Evolutionary conservation across 2,888 invertebrate genomes (phyloP), one percentile per base, ranked within the genome.

Genomic region (Caprella mutica): DNA sequence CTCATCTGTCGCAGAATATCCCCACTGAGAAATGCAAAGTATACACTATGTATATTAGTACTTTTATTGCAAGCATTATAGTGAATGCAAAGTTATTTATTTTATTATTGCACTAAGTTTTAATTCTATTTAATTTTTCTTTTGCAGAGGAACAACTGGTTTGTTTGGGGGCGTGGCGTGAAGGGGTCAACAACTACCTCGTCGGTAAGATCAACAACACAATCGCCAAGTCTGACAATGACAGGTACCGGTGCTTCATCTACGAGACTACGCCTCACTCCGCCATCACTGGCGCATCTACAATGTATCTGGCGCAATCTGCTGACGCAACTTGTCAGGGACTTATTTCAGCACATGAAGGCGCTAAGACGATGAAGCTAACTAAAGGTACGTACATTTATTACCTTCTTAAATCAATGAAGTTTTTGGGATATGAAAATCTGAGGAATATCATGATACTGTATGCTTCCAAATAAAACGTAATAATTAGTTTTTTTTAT

Each of bases 251-350:
- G 67, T 94, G 94, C 77, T 93, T 93, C 77, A 93, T 93, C 61
- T 91, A 89, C 76, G 90, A 89, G 77, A 86, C 70, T 54, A 73
- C 71, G 56, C 71, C 70, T 57, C 50, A 58, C 50, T 43, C 42
- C 61, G 85, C 85, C 72, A 33, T 54, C 43, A 40, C 29, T 12
- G 44, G 55, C 55, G 51, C 55, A 3, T 52, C 55, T 9, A 52
- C 52, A n/a, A 89, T 85, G 75, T 78, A 85, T 70, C 83, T 91
- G 67, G 88, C 91, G 3, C 90, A 91, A 75, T 89, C 88, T 52
- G 91, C 89, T 8, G 91, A 92, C 73, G 91, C 91, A 56, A 90
- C 91, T 29, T 92, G 92, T 74, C 90, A 90, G 72, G 91, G 92
- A 21, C 79, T 91, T 57, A 88, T 89, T 73, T 88, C 89, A 69